Evolutionary conservation across 2,888 invertebrate genomes (phyloP).

Genomic region (Drosophila diplacantha): DNA sequence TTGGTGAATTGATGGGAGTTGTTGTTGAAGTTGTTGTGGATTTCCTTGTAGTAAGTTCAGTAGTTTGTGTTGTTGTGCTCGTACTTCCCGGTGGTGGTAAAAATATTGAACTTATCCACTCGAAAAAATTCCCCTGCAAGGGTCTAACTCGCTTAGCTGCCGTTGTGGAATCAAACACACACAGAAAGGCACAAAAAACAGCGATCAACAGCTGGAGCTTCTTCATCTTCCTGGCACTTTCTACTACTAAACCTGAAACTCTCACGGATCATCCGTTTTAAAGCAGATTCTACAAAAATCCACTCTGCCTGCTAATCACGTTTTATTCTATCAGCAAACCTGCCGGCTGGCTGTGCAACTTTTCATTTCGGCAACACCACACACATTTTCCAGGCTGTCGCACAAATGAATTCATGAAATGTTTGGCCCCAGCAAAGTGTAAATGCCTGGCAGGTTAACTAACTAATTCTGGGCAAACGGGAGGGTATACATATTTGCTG

Average conservation of each 20-base stretch:
- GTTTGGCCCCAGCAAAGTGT: slow-evolving; percentile 53
- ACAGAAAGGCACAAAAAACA: not conserved
- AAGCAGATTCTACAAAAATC: slow-evolving; percentile 33
- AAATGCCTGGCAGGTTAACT: slow-evolving; percentile 41
- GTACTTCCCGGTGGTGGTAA: slow-evolving; percentile 26
- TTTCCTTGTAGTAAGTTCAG: slow-evolving; percentile 13
- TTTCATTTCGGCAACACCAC: slow-evolving; percentile 44
- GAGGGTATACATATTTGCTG: slow-evolving; percentile 10
- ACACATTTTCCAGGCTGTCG: slow-evolving; percentile 50
- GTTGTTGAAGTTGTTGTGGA: not conserved
- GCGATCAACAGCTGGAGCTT: slow-evolving; percentile 29
- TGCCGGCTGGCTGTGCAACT: slow-evolving; percentile 43
- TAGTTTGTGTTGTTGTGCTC: not conserved
- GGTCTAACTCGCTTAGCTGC: not conserved
- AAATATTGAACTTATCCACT: slow-evolving; percentile 59
- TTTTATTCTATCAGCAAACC: slow-evolving; percentile 10
- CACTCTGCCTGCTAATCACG: slow-evolving; percentile 27
- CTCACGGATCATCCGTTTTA: slow-evolving; percentile 24
- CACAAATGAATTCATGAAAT: slow-evolving; percentile 64
- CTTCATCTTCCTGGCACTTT: slow-evolving; percentile 48
- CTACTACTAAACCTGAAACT: slow-evolving; percentile 26
- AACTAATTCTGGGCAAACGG: slow-evolving; percentile 26
- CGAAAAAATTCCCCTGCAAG: slow-evolving; percentile 42
- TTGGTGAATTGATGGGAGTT: not conserved
- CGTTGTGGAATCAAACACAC: not conserved